phyloP scores from a whole-genome alignment of 2,888 invertebrate genomes.

The Diogma glabrata region DNA sequence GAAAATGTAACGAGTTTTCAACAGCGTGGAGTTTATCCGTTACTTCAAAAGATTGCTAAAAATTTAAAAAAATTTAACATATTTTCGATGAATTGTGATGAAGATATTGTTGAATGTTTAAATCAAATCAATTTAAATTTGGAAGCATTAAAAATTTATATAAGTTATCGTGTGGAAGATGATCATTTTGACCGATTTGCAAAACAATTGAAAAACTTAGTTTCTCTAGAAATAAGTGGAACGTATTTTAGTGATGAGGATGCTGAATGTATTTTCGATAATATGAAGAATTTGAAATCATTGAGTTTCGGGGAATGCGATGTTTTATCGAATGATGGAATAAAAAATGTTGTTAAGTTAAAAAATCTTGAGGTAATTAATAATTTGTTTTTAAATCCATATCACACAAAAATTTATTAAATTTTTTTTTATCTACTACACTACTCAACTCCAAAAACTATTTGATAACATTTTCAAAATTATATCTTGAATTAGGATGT shows the following conservation, averaged over 20 bases:
- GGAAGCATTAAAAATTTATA: slow-evolving; percentile 1
- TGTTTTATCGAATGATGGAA: not conserved
- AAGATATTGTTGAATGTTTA: not conserved
- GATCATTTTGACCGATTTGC: not conserved
- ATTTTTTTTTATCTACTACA: too few species aligned
- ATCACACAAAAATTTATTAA: too few species aligned
- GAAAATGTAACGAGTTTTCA: not conserved
- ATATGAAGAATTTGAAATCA: not conserved
- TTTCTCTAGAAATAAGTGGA: not conserved
- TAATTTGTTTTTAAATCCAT: too few species aligned
- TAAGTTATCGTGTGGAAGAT: not conserved
- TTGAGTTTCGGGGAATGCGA: slow-evolving; percentile 1
- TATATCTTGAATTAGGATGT: too few species aligned
- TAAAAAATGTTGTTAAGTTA: not conserved
- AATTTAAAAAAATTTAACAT: not conserved
- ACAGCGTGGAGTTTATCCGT: not conserved
- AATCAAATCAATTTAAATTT: not conserved
- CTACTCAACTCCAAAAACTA: too few species aligned
- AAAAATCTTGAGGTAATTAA: slow-evolving; percentile 6
- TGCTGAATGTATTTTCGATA: slow-evolving; percentile 3
- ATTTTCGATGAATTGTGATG: not conserved
- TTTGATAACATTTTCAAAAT: too few species aligned
- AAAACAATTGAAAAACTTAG: slow-evolving; percentile 1
- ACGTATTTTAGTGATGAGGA: not conserved
- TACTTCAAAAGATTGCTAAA: not conserved